Conservation (phyloP, 2,113 vertebrate species). For the Hiodon tergisus region DNA sequence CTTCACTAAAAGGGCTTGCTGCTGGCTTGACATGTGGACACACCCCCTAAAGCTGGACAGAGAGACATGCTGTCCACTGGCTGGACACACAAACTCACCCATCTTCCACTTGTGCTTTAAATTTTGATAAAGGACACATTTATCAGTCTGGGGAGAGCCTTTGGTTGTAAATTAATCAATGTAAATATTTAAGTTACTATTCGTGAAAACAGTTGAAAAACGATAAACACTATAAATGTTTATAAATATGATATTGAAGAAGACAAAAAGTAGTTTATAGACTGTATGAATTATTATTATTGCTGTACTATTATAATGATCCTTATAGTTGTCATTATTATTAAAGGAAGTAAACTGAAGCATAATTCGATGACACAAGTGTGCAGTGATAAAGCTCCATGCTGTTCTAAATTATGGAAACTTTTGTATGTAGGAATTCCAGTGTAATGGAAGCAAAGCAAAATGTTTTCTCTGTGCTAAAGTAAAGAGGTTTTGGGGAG, state of each 20-base stretch:
- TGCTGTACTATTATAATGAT: constrained; percentile 28
- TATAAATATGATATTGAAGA: constrained; percentile 38
- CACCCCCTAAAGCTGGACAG: background rate
- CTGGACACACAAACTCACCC: background rate
- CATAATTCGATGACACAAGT: background rate
- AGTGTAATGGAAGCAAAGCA: constrained; percentile 15
- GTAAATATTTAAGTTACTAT: constrained; percentile 71
- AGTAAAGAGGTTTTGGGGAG: constrained; percentile 33
- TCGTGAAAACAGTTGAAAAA: constrained; percentile 25
- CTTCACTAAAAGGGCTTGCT: background rate
- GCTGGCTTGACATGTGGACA: background rate
- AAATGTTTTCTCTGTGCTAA: constrained; percentile 19
- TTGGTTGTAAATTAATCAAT: constrained; percentile 61
- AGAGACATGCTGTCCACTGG: too few species aligned
- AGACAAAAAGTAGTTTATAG: constrained; percentile 48
- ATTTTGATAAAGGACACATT: constrained; percentile 35
- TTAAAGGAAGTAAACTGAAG: constrained; percentile 45
- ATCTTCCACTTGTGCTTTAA: background rate
- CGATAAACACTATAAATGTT: constrained; percentile 31
- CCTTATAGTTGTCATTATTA: constrained; percentile 40
- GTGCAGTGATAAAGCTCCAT: constrained; percentile 10
- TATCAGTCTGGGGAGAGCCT: constrained; percentile 51
- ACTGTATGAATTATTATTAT: constrained; percentile 32
- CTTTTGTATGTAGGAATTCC: constrained; percentile 17
- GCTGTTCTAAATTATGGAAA: constrained; percentile 32